A percentile compares a stretch with the other conserved stretches of the same genome.
phyloP scores from a whole-genome alignment of 2,113 vertebrate species.

The Hippocampus abdominalis region DNA sequence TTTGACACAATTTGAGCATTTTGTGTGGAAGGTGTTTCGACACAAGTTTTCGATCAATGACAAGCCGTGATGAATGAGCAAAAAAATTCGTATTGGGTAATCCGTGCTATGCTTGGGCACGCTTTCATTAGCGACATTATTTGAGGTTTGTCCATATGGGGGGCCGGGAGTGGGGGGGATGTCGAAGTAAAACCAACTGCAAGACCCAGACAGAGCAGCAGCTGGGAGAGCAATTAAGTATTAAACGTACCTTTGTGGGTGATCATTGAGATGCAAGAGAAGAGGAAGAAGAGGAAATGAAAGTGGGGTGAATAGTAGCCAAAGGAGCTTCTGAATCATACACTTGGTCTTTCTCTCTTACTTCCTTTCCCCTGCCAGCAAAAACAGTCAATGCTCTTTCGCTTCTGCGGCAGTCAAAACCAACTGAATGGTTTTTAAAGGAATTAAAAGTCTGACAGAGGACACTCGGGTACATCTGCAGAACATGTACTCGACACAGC shows the following conservation, averaged over 20 bases:
- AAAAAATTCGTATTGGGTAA: too few species aligned
- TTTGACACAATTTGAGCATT: not conserved
- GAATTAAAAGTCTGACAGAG: conserved; percentile 57
- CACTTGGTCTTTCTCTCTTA: conserved; percentile 23
- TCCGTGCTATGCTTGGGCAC: too few species aligned
- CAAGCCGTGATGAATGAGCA: too few species aligned
- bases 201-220: conserved; percentile 45
- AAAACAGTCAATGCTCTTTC: conserved; percentile 47
- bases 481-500: conserved; percentile 39
- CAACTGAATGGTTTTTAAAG: conserved; percentile 36
- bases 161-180: not conserved
- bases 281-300: conserved; percentile 27
- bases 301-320: conserved; percentile 40
- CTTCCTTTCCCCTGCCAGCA: conserved; percentile 24
- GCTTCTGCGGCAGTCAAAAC: conserved; percentile 34
- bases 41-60: too few species aligned
- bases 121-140: too few species aligned
- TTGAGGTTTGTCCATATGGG: too few species aligned
- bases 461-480: conserved; percentile 49
- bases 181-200: conserved; percentile 16
- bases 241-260: conserved; percentile 58
- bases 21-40: too few species aligned
- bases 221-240: conserved; percentile 66
- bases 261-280: conserved; percentile 20
- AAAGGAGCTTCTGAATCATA: conserved; percentile 54